These are phyloP conservation scores for Ophthalmolycus amberensis DNA, from an alignment of 2,113 vertebrate genomes.

Conservation along the genomic window DNA sequence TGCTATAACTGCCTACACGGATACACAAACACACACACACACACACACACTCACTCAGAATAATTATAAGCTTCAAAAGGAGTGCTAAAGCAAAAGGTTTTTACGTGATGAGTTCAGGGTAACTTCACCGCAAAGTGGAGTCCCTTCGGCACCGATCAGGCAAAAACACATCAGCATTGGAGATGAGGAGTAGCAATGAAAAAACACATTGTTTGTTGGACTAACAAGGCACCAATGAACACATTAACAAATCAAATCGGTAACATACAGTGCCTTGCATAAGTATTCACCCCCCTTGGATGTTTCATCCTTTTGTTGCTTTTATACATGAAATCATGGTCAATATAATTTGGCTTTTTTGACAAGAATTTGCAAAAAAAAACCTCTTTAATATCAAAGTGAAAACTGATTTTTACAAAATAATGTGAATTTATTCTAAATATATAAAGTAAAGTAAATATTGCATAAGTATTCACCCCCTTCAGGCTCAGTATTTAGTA, in stretches of 20 bases:
- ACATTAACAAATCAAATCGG: slow-evolving; percentile 15
- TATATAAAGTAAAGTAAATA: no score
- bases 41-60: slow-evolving; percentile 11
- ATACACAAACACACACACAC: slow-evolving; percentile 22
- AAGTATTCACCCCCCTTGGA: no score
- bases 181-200: slow-evolving; percentile 7
- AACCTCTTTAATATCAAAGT: no score
- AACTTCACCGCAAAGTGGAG: slow-evolving; percentile 14
- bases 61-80: slow-evolving; percentile 24
- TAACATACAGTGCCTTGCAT: not conserved
- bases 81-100: slow-evolving; percentile 7
- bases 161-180: slow-evolving; percentile 20
- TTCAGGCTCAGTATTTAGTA: no score
- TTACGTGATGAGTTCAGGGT: slow-evolving; percentile 12
- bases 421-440: no score
- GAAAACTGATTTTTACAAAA: no score
- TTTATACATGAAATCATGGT: no score
- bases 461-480: no score
- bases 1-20: slow-evolving; percentile 20
- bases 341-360: no score
- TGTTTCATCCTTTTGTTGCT: no score
- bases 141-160: slow-evolving; percentile 20
- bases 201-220: slow-evolving; percentile 13
- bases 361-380: no score
- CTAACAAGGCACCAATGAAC: slow-evolving; percentile 14